Evolutionary conservation across 2,797 vertebrate species (phyloP).

Genomic region (Bradypus variegatus): DNA sequence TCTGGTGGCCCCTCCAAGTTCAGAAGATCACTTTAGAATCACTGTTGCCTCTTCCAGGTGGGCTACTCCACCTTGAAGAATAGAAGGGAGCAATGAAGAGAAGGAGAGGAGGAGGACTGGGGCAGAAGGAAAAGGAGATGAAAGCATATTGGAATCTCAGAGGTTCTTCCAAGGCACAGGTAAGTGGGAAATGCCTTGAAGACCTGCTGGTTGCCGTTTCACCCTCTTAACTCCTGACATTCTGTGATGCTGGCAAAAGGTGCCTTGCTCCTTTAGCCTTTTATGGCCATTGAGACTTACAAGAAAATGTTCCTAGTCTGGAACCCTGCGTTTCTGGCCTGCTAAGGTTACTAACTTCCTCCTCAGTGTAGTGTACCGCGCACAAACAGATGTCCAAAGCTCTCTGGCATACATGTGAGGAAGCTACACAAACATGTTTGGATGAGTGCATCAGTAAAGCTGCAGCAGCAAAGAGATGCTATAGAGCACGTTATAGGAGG

Average conservation of each 20-base stretch:
- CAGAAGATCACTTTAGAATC: background rate
- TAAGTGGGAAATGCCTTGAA: background rate
- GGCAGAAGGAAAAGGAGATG: background rate
- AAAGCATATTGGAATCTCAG: background rate
- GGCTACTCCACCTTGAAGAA: background rate
- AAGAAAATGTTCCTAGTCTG: background rate
- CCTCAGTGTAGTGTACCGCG: background rate
- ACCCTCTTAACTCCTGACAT: background rate
- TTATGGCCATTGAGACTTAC: background rate
- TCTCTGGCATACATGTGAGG: background rate
- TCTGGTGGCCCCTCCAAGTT: accelerated
- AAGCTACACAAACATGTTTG: background rate
- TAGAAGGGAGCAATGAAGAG: background rate
- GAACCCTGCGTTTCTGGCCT: background rate
- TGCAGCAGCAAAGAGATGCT: background rate
- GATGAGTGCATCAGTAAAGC: background rate
- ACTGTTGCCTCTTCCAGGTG: background rate
- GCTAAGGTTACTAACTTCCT: background rate
- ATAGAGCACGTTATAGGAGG: background rate
- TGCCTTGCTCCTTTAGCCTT: background rate
- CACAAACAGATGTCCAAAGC: background rate
- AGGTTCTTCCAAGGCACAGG: background rate
- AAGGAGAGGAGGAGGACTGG: background rate
- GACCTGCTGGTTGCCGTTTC: background rate
- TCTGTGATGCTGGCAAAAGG: background rate